Conservation (phyloP, 2,113 vertebrate genomes). For the Canis aureus region DNA sequence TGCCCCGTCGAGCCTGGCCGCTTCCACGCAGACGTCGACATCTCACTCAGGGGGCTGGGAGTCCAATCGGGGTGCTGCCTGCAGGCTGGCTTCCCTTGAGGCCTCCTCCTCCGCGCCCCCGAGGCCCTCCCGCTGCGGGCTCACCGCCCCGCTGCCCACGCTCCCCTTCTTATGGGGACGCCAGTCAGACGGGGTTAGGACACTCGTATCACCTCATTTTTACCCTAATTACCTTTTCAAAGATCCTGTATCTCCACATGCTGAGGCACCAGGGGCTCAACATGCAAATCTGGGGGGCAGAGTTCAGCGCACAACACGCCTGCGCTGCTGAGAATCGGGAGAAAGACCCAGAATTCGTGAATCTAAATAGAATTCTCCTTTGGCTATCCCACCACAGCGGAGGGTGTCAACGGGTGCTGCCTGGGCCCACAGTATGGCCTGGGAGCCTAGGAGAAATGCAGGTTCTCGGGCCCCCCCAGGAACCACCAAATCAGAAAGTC, state of each 20-base stretch:
- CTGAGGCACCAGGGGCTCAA: background rate
- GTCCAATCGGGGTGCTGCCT: background rate
- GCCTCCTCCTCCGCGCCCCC: background rate
- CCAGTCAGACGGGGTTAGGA: background rate
- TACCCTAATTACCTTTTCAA: background rate
- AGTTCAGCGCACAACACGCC: background rate
- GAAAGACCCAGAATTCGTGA: background rate
- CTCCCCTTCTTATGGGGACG: background rate
- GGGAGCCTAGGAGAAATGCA: background rate
- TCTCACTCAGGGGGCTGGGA: background rate
- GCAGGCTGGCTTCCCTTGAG: background rate
- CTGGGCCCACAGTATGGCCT: background rate
- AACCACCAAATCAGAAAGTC: background rate
- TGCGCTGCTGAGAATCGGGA: rapidly evolving
- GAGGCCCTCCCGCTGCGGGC: no score
- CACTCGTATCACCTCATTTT: background rate
- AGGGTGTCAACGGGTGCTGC: background rate
- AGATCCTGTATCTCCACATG: background rate
- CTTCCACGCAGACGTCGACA: background rate
- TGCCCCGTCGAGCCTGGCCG: no score
- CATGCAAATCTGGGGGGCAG: background rate
- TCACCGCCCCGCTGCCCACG: rapidly evolving
- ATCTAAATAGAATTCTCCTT: background rate
- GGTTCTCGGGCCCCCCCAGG: background rate
- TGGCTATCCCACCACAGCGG: no score